phyloP scores from a whole-genome alignment of 2,797 vertebrate genomes.

The Naso thynnoides region DNA sequence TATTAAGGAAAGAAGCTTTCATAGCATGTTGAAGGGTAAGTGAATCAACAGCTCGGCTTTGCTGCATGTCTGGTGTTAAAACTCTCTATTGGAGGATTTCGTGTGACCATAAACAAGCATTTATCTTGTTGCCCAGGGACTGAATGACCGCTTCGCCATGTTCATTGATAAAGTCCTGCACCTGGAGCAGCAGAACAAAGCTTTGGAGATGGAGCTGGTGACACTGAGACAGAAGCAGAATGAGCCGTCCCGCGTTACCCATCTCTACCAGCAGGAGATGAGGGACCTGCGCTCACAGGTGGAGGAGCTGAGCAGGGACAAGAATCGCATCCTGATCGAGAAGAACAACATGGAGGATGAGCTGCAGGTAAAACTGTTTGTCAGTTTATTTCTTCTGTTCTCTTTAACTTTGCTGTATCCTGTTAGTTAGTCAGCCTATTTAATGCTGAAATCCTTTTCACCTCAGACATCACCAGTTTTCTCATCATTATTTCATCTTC shows the following conservation, averaged over 20 bases:
- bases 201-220: constrained; percentile 89
- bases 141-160: constrained; percentile 94
- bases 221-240: constrained; percentile 87
- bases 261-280: constrained; percentile 92
- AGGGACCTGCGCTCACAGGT: constrained; percentile 89
- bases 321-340: constrained; percentile 87
- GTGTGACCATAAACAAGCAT: background rate
- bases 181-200: constrained; percentile 93
- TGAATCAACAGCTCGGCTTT: background rate
- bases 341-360: constrained; percentile 89
- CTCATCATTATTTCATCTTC: background rate
- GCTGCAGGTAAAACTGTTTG: constrained; percentile 73
- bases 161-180: constrained; percentile 93
- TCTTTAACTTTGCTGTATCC: background rate
- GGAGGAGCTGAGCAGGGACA: constrained; percentile 88
- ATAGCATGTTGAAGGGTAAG: background rate
- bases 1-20: background rate
- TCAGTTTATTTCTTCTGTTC: background rate
- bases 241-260: constrained; percentile 88
- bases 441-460: background rate
- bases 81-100: background rate
- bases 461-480: background rate
- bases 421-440: background rate
- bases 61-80: background rate
- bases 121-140: constrained; percentile 71